phyloP scores from a whole-genome alignment of 2,113 vertebrate genomes.

The Coregonus clupeaformis region DNA sequence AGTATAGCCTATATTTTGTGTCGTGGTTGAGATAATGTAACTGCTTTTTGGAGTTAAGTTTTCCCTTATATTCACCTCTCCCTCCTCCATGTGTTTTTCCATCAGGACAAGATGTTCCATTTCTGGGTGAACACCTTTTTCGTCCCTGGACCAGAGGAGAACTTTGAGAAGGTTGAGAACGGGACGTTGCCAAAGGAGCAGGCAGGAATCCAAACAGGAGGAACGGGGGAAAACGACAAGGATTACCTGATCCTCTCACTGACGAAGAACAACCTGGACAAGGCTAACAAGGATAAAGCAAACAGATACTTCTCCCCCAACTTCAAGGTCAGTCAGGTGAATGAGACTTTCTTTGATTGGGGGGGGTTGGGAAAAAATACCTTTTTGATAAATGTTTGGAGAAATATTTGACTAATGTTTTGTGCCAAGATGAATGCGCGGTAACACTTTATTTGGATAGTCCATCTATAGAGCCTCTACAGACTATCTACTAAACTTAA shows the following conservation, averaged over 20 bases:
- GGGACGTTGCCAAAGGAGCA: constrained; percentile 87
- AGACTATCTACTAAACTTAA: too few relatives aligned
- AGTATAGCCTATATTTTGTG: not conserved
- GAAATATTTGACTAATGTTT: too few relatives aligned
- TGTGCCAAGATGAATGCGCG: too few relatives aligned
- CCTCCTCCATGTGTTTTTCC: not conserved
- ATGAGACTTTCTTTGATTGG: not conserved
- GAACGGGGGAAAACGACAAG: constrained; percentile 61
- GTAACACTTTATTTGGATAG: too few relatives aligned
- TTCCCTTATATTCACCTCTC: not conserved
- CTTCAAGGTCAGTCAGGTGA: constrained; percentile 84
- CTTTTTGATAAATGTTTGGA: too few relatives aligned
- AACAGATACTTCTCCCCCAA: constrained; percentile 98
- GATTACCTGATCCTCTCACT: constrained; percentile 92
- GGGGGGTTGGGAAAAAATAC: too few relatives aligned
- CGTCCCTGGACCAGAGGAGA: constrained; percentile 88
- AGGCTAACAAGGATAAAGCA: constrained; percentile 99
- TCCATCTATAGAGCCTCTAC: too few relatives aligned
- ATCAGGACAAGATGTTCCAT: constrained; percentile 98
- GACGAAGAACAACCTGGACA: constrained; percentile 96
- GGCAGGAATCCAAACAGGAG: constrained; percentile 79
- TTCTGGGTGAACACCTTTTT: constrained; percentile 99
- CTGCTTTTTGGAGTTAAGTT: not conserved
- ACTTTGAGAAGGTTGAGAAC: constrained; percentile 84
- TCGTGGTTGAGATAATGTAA: not conserved